Base-by-base conservation (phyloP, 2,797 vertebrate genomes). In the Betta splendens region DNA sequence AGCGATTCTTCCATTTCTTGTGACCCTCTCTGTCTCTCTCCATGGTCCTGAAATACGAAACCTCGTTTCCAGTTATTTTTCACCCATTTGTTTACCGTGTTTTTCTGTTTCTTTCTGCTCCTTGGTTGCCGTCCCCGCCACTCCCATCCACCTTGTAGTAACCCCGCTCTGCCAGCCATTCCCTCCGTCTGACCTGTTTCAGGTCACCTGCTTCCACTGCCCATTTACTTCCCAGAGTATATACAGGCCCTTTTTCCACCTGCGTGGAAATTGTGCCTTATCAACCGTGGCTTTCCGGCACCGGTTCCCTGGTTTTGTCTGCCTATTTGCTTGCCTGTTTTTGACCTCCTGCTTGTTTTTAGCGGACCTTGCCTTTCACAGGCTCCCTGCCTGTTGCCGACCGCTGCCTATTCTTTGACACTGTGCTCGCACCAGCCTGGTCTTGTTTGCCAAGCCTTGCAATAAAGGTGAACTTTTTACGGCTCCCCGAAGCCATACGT, bases 41-140 rank as follows among this genome's bases (percentile, higher is more conserved):
- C 50, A 7, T 50, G 28, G 40, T 49, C 0, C 37, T 49, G 37
- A 44, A 62, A 21, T 9, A 26, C 25, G 32, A 16, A 13, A 32
- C 28, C 8, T 4, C 10, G 3, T 15, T 3, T 36, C 12, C n/a
- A 17, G 21, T n/a, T n/a, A n/a, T n/a, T n/a, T n/a, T n/a, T n/a
- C 15, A 33, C n/a, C 15, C 15, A n/a, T n/a, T 15, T 5, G 5
- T n/a, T 15, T 15, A 33, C 7, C 15, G 1, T 35, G 7, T 35
- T 2, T 15, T 5, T 16, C 33, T 35, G 33, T 16, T 6, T 16
- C 6, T 16, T 0, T 31, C 31, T 33, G 3, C n/a, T 33, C n/a
- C n/a, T 13, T 31, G 12, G 15, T 15, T 33, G 33, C 32, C 33
- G 32, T 15, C 5, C 32, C 5, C 5, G 3, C 31, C 11, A 29